Evolutionary conservation across 2,797 vertebrate genomes (phyloP), one percentile per base, ranked within the genome.

Genomic region (Lutjanus argentimaculatus): DNA sequence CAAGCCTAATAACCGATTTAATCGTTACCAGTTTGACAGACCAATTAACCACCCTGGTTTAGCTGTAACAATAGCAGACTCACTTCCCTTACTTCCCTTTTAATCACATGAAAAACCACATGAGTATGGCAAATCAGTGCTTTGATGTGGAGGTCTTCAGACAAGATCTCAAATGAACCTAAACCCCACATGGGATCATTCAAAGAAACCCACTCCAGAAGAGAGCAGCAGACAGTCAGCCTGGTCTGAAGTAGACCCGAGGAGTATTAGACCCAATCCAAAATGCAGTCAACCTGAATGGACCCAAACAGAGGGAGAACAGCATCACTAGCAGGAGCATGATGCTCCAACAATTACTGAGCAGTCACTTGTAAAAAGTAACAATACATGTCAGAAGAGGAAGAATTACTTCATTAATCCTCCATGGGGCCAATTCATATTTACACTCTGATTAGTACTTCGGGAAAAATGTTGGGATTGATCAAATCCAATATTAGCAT

Each of bases 61-160:
- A 43, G 43, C 7, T 52, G 40, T 12, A 49, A 43, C n/a, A 53
- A 72, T 8, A 22, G 4, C 30, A 51, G 42, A 12, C 42, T 63
- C 15, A 43, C 21, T 62, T 52, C n/a, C 7, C 15, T 53, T 36
- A 36, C 30, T 36, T 36, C 30, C 30, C 30, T 46, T 43, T 19
- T 63, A 46, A 64, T 53, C 43, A 66, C 64, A 66, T 17, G 36
- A 46, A 80, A 70, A 49, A 43, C 45, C 58, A 67, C 42, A 46
- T 16, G 3, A 57, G 72, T 9, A 64, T 43, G 25, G 58, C n/a
- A 61, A 65, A 72, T 1, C 51, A 5, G 0, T 0, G 45, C 21
- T 8, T 5, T 30, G 19, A 66, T 64, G 64, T 71, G 48, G 43
- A 63, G 30, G 25, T 48, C 42, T 59, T 45, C 9, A 2, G 53